Percentiles rank a stretch among this genome's conserved stretches.
Conservation (phyloP, 1,140 invertebrate genomes). For the Fopius arisanus region DNA sequence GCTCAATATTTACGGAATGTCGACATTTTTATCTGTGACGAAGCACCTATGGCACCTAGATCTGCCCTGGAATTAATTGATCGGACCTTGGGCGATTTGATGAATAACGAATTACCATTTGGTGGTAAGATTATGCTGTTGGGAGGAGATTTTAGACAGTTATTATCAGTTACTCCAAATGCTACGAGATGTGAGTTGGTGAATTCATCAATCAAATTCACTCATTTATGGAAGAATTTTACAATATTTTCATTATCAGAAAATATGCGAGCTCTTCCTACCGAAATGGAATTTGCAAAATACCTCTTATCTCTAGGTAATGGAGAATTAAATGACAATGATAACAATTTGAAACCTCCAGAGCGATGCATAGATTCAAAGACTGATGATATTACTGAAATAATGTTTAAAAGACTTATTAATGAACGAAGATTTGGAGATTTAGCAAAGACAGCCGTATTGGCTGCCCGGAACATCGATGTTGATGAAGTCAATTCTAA, state of each 20-base stretch:
- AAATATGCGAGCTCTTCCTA: slow-evolving; percentile 26
- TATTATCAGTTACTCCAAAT: too few species aligned
- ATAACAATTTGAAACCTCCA: slow-evolving; percentile 23
- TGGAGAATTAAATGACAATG: slow-evolving; percentile 11
- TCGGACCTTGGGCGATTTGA: slow-evolving; percentile 36
- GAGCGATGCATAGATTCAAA: not conserved
- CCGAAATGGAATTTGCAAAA: slow-evolving; percentile 28
- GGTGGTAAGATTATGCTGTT: too few species aligned
- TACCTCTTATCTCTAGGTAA: slow-evolving; percentile 32
- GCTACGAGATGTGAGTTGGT: slow-evolving; percentile 25
- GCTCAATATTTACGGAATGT: slow-evolving; percentile 30
- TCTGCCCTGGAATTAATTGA: slow-evolving; percentile 40
- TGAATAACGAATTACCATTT: too few species aligned
- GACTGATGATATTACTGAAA: not conserved
- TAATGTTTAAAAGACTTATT: slow-evolving; percentile 16
- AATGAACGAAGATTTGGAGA: slow-evolving; percentile 18
- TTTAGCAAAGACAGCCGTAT: slow-evolving; percentile 26
- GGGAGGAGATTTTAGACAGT: too few species aligned
- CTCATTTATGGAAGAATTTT: slow-evolving; percentile 29
- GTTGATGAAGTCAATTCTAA: slow-evolving; percentile 30
- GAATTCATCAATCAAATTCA: slow-evolving; percentile 32
- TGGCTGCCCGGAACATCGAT: slow-evolving; percentile 26
- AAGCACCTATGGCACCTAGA: slow-evolving; percentile 43
- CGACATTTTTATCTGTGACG: too few species aligned
- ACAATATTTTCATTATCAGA: slow-evolving; percentile 25